These are phyloP conservation scores for Oryzias celebensis DNA, from an alignment of 2,113 vertebrate species.

Conservation along the genomic window DNA sequence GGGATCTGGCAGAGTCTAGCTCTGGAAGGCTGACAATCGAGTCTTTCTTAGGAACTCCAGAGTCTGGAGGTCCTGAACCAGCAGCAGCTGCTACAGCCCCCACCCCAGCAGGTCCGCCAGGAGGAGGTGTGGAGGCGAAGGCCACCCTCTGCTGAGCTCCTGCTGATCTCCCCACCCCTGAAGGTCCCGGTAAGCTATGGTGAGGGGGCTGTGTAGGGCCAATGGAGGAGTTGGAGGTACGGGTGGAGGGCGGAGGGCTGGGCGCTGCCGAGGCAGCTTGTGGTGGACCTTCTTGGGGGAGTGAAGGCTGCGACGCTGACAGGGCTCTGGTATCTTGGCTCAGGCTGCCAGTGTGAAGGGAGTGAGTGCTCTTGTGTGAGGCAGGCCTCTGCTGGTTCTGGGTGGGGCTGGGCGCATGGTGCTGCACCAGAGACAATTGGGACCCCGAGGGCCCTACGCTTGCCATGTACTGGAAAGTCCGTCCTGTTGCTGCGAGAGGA, in stretches of 20 bases:
- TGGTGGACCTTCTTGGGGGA: conserved; percentile 84
- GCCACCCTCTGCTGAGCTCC: conserved; percentile 74
- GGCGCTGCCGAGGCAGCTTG: conserved; percentile 73
- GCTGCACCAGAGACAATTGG: conserved; percentile 87
- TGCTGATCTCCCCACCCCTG: conserved; percentile 67
- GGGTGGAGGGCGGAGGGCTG: conserved; percentile 79
- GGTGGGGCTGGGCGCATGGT: conserved; percentile 78
- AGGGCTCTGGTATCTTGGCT: conserved; percentile 87
- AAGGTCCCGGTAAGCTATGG: conserved; percentile 69
- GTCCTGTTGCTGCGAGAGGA: conserved; percentile 79
- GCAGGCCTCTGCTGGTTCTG: conserved; percentile 82
- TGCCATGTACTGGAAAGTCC: conserved; percentile 86
- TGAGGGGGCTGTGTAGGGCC: conserved; percentile 62
- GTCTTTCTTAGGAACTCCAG: conserved; percentile 81
- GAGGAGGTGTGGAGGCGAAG: conserved; percentile 71
- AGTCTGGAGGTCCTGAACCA: conserved; percentile 78
- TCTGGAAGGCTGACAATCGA: conserved; percentile 85
- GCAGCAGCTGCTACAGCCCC: conserved; percentile 64
- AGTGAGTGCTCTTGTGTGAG: conserved; percentile 85
- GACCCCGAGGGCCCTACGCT: conserved; percentile 80
- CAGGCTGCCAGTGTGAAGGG: conserved; percentile 83
- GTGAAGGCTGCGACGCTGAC: conserved; percentile 90
- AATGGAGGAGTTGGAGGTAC: conserved; percentile 82
- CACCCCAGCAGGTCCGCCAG: conserved; percentile 55
- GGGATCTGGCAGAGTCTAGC: conserved; percentile 88